These are phyloP conservation scores for Falco naumanni DNA, from an alignment of 2,797 vertebrate genomes.

Conservation along the genomic window DNA sequence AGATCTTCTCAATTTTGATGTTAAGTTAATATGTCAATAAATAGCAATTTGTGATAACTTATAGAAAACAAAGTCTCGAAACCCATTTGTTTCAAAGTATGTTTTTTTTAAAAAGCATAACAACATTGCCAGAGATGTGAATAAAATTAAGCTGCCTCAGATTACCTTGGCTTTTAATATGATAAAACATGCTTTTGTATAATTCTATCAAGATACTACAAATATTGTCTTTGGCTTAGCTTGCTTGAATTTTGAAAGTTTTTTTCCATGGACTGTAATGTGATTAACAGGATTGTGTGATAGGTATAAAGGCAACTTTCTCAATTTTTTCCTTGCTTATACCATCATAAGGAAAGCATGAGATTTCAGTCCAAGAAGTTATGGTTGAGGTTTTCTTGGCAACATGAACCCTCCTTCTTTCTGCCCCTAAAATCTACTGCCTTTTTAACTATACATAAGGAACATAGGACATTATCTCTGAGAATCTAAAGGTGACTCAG, in stretches of 20 bases:
- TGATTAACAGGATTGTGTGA: not conserved
- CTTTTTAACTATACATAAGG: not conserved
- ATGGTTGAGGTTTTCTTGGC: not conserved
- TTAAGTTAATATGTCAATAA: not conserved
- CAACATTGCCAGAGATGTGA: not conserved
- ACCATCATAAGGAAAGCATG: not conserved
- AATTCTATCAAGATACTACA: not conserved
- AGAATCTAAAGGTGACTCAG: not conserved
- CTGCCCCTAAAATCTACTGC: not conserved
- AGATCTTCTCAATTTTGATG: not conserved
- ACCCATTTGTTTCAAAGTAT: not conserved
- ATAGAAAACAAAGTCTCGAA: not conserved
- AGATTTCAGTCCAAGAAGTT: not conserved
- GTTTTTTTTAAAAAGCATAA: not conserved
- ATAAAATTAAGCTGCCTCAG: not conserved
- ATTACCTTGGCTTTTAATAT: not conserved
- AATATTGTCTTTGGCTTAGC: not conserved
- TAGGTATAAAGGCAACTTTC: not conserved
- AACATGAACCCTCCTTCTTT: not conserved
- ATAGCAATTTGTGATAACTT: not conserved
- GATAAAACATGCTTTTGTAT: not conserved
- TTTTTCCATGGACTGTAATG: not conserved
- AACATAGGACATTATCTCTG: not conserved
- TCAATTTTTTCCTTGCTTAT: not conserved
- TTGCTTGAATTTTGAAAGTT: not conserved